Percentiles rank a stretch among this genome's conserved stretches.
Evolutionary conservation across 92 coral and sea anemone species (phyloP).

Genomic region (Epizoanthus stellaris): DNA sequence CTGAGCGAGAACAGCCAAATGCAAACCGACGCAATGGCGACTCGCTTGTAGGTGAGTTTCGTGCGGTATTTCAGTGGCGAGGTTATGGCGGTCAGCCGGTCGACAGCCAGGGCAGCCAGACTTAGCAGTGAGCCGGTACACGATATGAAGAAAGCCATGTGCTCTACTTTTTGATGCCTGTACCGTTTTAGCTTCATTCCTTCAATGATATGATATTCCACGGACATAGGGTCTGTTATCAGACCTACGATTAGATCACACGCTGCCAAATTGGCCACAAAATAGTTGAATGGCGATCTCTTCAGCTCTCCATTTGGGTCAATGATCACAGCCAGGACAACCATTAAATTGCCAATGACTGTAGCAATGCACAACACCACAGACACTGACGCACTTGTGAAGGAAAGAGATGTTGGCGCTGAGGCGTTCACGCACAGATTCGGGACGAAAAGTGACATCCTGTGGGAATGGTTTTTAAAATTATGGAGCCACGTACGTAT

Average conservation of each 20-base stretch:
- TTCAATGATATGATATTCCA: slow-evolving; percentile 76
- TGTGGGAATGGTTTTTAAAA: too few relatives aligned
- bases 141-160: slow-evolving; percentile 77
- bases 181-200: slow-evolving; percentile 22
- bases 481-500: too few relatives aligned
- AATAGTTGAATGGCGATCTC: slow-evolving; percentile 79
- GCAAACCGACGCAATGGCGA: slow-evolving; percentile 56
- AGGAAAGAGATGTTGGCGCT: slow-evolving; percentile 72
- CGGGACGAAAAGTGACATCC: slow-evolving; percentile 68
- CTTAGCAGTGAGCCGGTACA: slow-evolving; percentile 85
- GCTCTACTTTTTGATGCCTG: slow-evolving; percentile 50
- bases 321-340: slow-evolving; percentile 75
- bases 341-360: slow-evolving; percentile 65
- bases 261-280: slow-evolving; percentile 82
- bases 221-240: slow-evolving; percentile 75
- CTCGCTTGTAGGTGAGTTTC: slow-evolving; percentile 59
- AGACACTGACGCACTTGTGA: slow-evolving; percentile 72
- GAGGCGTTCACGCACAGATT: slow-evolving; percentile 69
- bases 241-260: slow-evolving; percentile 84
- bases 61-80: slow-evolving; percentile 79
- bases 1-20: slow-evolving; percentile 81
- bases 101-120: slow-evolving; percentile 83
- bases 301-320: slow-evolving; percentile 76
- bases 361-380: slow-evolving; percentile 63
- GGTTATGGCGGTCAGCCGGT: slow-evolving; percentile 83